phyloP scores from a whole-genome alignment of 2,797 vertebrate genomes.

The Hirundo rustica region DNA sequence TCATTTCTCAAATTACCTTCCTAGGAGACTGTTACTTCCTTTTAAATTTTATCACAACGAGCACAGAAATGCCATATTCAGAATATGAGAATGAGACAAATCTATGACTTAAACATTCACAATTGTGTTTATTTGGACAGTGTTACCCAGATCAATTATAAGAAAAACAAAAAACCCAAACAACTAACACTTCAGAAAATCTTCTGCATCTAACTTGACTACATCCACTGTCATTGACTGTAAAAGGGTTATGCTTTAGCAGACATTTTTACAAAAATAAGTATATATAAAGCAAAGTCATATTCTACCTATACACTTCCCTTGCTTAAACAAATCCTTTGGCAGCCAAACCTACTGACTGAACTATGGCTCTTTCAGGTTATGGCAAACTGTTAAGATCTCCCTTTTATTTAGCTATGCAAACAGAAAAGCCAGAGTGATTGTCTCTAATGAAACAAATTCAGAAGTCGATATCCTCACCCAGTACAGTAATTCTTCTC shows the following conservation, averaged over 20 bases:
- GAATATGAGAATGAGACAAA: background rate
- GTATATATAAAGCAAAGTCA: background rate
- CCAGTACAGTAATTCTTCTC: background rate
- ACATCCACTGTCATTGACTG: background rate
- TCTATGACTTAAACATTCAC: background rate
- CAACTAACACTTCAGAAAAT: background rate
- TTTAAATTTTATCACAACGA: slow-evolving; percentile 9
- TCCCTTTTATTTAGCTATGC: background rate
- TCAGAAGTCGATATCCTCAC: background rate
- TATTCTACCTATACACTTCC: background rate
- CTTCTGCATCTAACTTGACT: background rate
- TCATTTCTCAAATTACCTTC: slow-evolving; percentile 28
- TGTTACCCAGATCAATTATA: background rate
- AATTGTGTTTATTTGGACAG: background rate
- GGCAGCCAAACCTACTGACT: background rate
- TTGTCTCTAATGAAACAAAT: background rate
- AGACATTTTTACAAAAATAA: background rate
- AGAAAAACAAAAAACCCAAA: background rate
- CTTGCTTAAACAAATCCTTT: background rate
- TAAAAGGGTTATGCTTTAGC: background rate
- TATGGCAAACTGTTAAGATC: background rate
- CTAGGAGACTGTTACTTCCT: background rate
- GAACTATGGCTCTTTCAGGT: background rate
- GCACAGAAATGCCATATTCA: background rate
- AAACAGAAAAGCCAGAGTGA: background rate